Conservation (phyloP, 2,888 invertebrate genomes). For the Zhuqinia jingwanae region DNA sequence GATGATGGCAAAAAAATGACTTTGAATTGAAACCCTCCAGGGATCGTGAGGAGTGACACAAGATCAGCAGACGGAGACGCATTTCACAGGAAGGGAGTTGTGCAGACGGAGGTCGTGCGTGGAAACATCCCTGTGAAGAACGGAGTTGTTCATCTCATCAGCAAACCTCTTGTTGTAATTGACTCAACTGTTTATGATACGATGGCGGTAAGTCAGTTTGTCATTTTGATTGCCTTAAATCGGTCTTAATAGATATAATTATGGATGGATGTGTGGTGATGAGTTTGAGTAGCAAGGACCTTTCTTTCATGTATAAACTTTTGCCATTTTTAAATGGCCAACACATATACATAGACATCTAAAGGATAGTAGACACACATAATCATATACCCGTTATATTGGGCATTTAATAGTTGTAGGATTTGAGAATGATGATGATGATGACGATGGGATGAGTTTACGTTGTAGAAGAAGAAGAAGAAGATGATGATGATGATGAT, state of each 20-base stretch:
- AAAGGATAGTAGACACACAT: background rate
- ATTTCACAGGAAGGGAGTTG: constrained; percentile 90
- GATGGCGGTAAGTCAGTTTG: constrained; percentile 86
- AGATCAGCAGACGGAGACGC: constrained; percentile 86
- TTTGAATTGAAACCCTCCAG: constrained; percentile 82
- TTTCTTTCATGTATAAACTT: background rate
- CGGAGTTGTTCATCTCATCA: constrained; percentile 95
- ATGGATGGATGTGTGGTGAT: constrained; percentile 66
- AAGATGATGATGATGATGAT: background rate
- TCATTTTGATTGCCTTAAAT: constrained; percentile 72
- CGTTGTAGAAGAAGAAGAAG: too few relatives aligned
- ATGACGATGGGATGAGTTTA: background rate
- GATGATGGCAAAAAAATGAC: constrained; percentile 61
- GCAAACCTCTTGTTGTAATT: constrained; percentile 94
- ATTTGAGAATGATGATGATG: background rate
- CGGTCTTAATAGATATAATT: constrained; percentile 70
- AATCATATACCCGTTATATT: constrained; percentile 8
- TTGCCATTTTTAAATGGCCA: constrained; percentile 8
- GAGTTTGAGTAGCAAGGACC: constrained; percentile 31
- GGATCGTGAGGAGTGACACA: constrained; percentile 93
- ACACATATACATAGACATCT: background rate
- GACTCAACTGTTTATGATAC: constrained; percentile 93
- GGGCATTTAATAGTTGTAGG: constrained; percentile 9
- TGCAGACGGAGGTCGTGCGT: constrained; percentile 92
- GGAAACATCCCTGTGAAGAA: constrained; percentile 96